Percentiles rank a stretch among this genome's conserved stretches.
These are phyloP conservation scores for Ricordea florida DNA, from an alignment of 92 coral and sea anemone genomes.

Conservation along the genomic window DNA sequence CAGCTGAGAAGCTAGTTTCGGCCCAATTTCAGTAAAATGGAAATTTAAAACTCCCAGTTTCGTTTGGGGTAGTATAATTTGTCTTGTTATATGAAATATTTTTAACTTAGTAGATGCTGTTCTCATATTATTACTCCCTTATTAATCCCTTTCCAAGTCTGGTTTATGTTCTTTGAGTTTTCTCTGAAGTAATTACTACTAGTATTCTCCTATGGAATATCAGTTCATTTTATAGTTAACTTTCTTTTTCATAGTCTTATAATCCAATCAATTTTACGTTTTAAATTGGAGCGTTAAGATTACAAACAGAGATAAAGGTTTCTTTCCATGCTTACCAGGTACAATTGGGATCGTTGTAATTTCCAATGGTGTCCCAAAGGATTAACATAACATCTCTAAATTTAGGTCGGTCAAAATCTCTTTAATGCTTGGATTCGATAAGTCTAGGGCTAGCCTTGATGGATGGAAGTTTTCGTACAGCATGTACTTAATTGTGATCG, in stretches of 20 bases:
- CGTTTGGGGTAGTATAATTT: conserved; percentile 31
- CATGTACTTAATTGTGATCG: conserved; percentile 10
- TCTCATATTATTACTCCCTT: not conserved
- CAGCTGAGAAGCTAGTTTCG: conserved; percentile 32
- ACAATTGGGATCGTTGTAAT: conserved; percentile 25
- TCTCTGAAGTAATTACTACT: conserved; percentile 2
- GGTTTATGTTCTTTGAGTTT: conserved; percentile 19
- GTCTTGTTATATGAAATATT: not conserved
- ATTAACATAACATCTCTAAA: conserved; percentile 30
- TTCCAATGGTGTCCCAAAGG: conserved; percentile 18
- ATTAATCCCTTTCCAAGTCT: conserved; percentile 26
- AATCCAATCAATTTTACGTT: conserved; percentile 9
- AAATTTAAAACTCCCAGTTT: conserved; percentile 12
- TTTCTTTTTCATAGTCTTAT: conserved; percentile 7
- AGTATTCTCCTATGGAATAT: not conserved
- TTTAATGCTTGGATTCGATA: conserved; percentile 7
- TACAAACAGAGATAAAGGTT: conserved; percentile 15
- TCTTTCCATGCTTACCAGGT: conserved; percentile 8
- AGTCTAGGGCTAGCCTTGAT: conserved; percentile 8
- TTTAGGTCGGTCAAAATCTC: conserved; percentile 1
- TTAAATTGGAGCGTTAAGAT: conserved; percentile 7
- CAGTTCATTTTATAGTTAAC: conserved; percentile 7
- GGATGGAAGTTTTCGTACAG: conserved; percentile 16
- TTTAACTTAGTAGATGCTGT: conserved; percentile 17
- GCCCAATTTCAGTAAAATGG: conserved; percentile 57